Evolutionary conservation across 2,113 vertebrate species (phyloP).

Genomic region (Scartelaos histophorus): DNA sequence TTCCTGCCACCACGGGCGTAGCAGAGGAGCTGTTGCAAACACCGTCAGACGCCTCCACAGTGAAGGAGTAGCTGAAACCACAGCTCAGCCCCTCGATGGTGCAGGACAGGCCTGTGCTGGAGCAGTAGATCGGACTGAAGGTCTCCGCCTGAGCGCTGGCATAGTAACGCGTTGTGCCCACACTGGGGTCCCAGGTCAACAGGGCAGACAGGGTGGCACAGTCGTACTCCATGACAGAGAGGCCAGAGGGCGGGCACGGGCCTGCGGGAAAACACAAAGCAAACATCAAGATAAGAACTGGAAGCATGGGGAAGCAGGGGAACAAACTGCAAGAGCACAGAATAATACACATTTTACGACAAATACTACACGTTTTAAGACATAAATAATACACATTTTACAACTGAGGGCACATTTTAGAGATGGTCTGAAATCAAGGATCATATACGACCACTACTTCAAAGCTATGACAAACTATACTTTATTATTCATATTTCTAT

Average conservation of each 20-base stretch:
- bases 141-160: slow-evolving; percentile 37
- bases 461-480: too few relatives aligned
- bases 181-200: slow-evolving; percentile 67
- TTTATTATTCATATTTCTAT: too few relatives aligned
- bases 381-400: too few relatives aligned
- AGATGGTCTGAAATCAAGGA: too few relatives aligned
- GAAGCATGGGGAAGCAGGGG: not conserved
- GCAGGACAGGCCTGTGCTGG: slow-evolving; percentile 54
- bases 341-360: too few relatives aligned
- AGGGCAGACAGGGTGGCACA: slow-evolving; percentile 27
- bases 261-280: not conserved
- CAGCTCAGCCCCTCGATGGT: slow-evolving; percentile 65
- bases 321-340: too few relatives aligned
- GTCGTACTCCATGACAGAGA: not conserved
- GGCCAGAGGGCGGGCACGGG: not conserved
- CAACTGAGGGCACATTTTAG: too few relatives aligned
- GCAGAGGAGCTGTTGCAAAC: slow-evolving; percentile 74
- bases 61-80: slow-evolving; percentile 72
- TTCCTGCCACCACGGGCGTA: slow-evolving; percentile 51
- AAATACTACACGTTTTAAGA: too few relatives aligned
- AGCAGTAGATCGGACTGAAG: slow-evolving; percentile 50
- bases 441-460: too few relatives aligned
- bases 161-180: slow-evolving; percentile 58
- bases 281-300: not conserved
- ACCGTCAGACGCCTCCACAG: slow-evolving; percentile 62